phyloP scores from a whole-genome alignment of 2,113 vertebrate genomes.

The Nothocercus nigrocapillus region DNA sequence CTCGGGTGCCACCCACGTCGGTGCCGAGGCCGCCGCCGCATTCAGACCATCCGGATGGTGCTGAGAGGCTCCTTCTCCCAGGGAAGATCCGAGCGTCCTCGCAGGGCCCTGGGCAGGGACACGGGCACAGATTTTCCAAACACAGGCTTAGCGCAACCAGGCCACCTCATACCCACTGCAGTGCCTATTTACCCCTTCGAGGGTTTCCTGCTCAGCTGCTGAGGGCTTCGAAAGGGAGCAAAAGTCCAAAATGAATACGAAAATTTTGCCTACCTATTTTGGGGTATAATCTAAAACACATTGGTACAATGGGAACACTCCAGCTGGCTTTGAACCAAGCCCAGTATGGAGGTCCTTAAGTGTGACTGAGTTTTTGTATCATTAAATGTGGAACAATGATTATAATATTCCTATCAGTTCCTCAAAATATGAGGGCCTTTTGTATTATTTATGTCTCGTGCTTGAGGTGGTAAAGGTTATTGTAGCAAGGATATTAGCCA shows the following conservation, averaged over 20 bases:
- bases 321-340: slow-evolving; percentile 35
- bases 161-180: slow-evolving; percentile 45
- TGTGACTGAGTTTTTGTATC: slow-evolving; percentile 17
- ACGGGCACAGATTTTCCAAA: slow-evolving; percentile 29
- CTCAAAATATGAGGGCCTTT: slow-evolving; percentile 4
- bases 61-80: neutral
- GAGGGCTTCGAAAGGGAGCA: slow-evolving; percentile 1
- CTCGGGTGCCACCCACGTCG: neutral
- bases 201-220: neutral
- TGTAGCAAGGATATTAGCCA: slow-evolving; percentile 17
- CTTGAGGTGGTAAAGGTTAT: slow-evolving; percentile 15
- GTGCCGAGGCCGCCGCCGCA: neutral
- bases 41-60: neutral
- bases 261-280: slow-evolving; percentile 1
- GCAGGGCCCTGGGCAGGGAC: neutral
- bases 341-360: slow-evolving; percentile 13
- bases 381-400: slow-evolving; percentile 12
- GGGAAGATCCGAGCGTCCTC: neutral
- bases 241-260: neutral
- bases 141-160: slow-evolving; percentile 25
- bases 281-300: neutral
- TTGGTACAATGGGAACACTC: neutral
- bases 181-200: slow-evolving; percentile 39
- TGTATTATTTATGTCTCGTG: neutral
- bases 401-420: neutral